Percentiles rank a stretch among this genome's conserved stretches.
Evolutionary conservation across 2,113 vertebrate genomes (phyloP).

Genomic region (Larimichthys polyactis): DNA sequence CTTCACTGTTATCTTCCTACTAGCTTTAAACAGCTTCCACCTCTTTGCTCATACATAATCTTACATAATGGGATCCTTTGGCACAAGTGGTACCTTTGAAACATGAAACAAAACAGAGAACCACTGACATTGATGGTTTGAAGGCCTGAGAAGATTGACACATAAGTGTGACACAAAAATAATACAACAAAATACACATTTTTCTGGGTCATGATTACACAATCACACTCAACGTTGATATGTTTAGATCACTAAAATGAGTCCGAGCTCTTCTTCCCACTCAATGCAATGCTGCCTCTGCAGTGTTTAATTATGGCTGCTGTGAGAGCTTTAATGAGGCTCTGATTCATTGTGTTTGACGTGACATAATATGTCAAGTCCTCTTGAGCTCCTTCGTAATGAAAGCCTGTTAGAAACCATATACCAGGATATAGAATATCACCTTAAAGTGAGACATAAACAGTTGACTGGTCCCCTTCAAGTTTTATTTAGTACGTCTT

Average conservation of each 20-base stretch:
- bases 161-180: conserved; percentile 15
- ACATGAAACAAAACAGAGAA: background rate
- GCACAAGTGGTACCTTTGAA: conserved; percentile 12
- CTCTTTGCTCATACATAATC: background rate
- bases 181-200: conserved; percentile 15
- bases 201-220: conserved; percentile 18
- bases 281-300: conserved; percentile 6
- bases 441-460: conserved; percentile 6
- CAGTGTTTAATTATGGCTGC: conserved; percentile 18
- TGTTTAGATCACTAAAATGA: background rate
- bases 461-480: background rate
- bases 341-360: conserved; percentile 41
- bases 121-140: conserved; percentile 7
- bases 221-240: conserved; percentile 7
- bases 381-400: conserved; percentile 27
- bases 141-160: background rate
- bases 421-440: conserved; percentile 1
- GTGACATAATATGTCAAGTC: conserved; percentile 41
- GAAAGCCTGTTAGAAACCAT: conserved; percentile 1
- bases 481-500: background rate
- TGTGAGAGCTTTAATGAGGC: conserved; percentile 39
- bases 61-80: conserved; percentile 1
- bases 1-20: background rate
- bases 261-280: too few species aligned
- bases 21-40: background rate